Evolutionary conservation across 2,888 invertebrate species (phyloP).

Genomic region (Dicyrtomina minuta): DNA sequence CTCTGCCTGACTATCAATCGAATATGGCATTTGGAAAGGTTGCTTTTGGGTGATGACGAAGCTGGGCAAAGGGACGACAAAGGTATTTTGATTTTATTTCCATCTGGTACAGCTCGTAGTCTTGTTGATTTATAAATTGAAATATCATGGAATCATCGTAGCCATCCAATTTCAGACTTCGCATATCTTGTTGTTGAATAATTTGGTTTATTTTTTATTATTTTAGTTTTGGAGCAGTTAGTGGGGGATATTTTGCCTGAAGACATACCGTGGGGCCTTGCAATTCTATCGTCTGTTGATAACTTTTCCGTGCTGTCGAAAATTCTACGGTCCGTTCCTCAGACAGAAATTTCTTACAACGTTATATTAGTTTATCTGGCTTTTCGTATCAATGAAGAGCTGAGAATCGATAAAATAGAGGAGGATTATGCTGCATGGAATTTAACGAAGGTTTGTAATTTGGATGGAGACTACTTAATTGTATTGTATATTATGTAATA

Average conservation of each 20-base stretch:
- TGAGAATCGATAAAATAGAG: conserved; percentile 1
- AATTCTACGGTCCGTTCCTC: conserved; percentile 53
- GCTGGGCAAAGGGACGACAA: conserved; percentile 36
- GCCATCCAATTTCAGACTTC: conserved; percentile 7
- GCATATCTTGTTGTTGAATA: conserved; percentile 9
- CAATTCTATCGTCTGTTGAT: conserved; percentile 60
- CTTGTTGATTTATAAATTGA: background rate
- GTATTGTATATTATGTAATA: background rate
- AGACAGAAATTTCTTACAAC: conserved; percentile 2
- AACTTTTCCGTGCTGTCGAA: conserved; percentile 56
- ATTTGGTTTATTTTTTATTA: background rate
- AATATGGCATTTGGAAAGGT: conserved; percentile 46
- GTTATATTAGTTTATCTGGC: conserved; percentile 14
- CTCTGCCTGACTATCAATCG: conserved; percentile 41
- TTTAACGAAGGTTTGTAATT: conserved; percentile 15
- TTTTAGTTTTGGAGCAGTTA: conserved; percentile 60
- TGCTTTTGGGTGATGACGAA: conserved; percentile 48
- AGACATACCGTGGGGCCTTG: conserved; percentile 61
- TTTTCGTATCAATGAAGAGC: conserved; percentile 5
- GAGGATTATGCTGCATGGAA: conserved; percentile 15
- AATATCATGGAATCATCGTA: background rate
- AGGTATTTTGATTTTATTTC: conserved; percentile 56
- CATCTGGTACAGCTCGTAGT: too few relatives aligned
- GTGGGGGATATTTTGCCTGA: conserved; percentile 59
- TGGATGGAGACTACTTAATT: too few relatives aligned